Evolutionary conservation across 1,140 invertebrate species (phyloP).

Genomic region (Thrips palmi): DNA sequence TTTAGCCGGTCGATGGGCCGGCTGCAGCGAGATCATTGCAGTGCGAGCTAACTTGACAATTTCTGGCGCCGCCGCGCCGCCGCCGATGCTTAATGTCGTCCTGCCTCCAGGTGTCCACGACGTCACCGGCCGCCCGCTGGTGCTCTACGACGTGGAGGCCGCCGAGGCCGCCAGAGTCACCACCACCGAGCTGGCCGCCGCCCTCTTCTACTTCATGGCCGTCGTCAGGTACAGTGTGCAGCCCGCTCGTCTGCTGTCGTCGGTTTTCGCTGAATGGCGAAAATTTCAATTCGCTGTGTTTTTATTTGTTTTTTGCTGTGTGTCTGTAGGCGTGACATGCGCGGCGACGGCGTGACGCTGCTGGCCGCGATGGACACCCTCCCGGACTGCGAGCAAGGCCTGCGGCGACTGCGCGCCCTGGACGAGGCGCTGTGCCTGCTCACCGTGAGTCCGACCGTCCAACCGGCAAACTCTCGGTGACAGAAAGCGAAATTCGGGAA

Average conservation of each 20-base stretch:
- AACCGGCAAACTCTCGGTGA: background rate
- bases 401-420: slow-evolving; percentile 20
- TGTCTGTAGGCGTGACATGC: slow-evolving; percentile 19
- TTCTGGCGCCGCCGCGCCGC: background rate
- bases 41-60: no score
- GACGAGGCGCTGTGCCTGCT: slow-evolving; percentile 20
- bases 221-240: slow-evolving; percentile 26
- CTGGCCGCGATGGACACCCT: slow-evolving; percentile 18
- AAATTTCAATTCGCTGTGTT: no score
- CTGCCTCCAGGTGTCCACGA: slow-evolving; percentile 26
- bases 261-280: no score
- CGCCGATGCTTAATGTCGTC: slow-evolving; percentile 11
- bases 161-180: slow-evolving; percentile 28
- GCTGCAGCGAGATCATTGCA: no score
- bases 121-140: slow-evolving; percentile 28
- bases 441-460: slow-evolving; percentile 16
- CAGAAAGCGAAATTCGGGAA: background rate
- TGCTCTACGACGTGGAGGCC: slow-evolving; percentile 30
- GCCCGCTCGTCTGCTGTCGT: background rate
- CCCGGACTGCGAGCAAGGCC: slow-evolving; percentile 21
- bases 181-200: slow-evolving; percentile 32
- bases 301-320: slow-evolving; percentile 12
- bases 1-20: no score
- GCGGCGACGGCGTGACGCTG: slow-evolving; percentile 22
- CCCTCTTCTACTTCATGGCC: slow-evolving; percentile 33